Evolutionary conservation across 2,113 vertebrate species (phyloP).

Genomic region (Origma solitaria): DNA sequence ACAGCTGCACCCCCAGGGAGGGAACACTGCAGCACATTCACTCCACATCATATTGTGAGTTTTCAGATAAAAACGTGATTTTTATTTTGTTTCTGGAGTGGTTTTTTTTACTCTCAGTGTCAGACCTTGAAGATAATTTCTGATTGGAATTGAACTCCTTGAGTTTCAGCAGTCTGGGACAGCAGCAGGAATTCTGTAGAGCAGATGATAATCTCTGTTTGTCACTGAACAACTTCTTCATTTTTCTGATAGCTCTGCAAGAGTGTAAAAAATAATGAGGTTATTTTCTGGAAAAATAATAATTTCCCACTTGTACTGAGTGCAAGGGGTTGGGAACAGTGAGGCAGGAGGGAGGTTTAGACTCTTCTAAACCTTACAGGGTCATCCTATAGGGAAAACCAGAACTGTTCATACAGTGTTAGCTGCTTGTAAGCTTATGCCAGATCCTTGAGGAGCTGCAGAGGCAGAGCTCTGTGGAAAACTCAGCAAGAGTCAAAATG

Average conservation of each 20-base stretch:
- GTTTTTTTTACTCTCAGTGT: background rate
- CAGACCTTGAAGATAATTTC: background rate
- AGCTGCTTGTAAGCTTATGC: background rate
- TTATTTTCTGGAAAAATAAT: background rate
- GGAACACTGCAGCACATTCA: background rate
- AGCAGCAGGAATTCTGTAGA: background rate
- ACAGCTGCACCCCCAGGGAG: background rate
- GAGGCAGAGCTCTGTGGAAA: background rate
- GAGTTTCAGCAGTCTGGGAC: background rate
- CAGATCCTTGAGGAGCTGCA: background rate
- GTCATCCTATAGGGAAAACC: accelerated
- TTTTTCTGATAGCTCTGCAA: background rate
- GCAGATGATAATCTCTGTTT: background rate
- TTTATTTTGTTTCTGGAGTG: accelerated
- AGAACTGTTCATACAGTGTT: background rate
- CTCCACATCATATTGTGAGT: background rate
- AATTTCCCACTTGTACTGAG: background rate
- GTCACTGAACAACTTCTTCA: background rate
- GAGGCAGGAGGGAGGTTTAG: background rate
- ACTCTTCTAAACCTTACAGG: background rate
- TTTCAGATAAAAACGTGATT: background rate
- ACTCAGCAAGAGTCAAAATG: background rate
- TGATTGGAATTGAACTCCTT: background rate
- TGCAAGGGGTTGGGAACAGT: too few relatives aligned
- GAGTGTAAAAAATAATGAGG: background rate